Base-by-base conservation (phyloP, 2,888 invertebrate genomes). In the Sclerodermus sp. region DNA sequence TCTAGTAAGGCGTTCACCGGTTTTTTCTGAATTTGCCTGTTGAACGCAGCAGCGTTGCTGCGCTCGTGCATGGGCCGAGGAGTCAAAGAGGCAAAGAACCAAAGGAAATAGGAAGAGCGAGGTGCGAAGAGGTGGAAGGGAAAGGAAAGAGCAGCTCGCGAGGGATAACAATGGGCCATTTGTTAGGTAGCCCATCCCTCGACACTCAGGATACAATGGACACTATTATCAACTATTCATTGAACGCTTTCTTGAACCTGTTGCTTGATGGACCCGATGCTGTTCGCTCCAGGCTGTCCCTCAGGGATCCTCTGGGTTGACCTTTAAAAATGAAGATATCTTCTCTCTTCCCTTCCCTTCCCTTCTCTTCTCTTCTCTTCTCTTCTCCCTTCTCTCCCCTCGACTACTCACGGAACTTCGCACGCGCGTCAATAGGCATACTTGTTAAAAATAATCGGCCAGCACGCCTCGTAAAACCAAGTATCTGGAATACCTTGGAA, bases 101-200 rank as follows among this genome's bases (percentile, higher is more conserved):
- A n/a, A n/a, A n/a, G n/a, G n/a, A n/a, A n/a, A 23, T 36, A 37
- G 41, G 51, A 49, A 53, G 53, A 45, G 41, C 18, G 15, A 41
- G 34, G 34, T 12, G 34, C 34, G 34, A 13, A 34, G 10, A 34
- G 12, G 34, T 46, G 30, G 23, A 23, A 23, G 3, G 30, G 42
- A 47, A 60, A 49, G 45, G 37, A 53, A 48, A 56, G 55, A 54
- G 45, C 45, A n/a, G n/a, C n/a, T n/a, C n/a, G n/a, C n/a, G 53
- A 57, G 53, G 55, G 58, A 60, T 59, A 70, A 73, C 74, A 74
- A 74, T 74, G 73, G 69, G 55, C 66, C 72, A 70, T 71, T 74
- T 73, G 72, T 74, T 68, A 56, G 58, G 56, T 50, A 58, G 56
- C 48, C 57, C 60, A 58, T 65, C 63, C 58, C 57, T 57, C 54